Evolutionary conservation across 2,888 invertebrate species (phyloP), one percentile per base, ranked within the genome.

Genomic region (Phyllotreta striolata): DNA sequence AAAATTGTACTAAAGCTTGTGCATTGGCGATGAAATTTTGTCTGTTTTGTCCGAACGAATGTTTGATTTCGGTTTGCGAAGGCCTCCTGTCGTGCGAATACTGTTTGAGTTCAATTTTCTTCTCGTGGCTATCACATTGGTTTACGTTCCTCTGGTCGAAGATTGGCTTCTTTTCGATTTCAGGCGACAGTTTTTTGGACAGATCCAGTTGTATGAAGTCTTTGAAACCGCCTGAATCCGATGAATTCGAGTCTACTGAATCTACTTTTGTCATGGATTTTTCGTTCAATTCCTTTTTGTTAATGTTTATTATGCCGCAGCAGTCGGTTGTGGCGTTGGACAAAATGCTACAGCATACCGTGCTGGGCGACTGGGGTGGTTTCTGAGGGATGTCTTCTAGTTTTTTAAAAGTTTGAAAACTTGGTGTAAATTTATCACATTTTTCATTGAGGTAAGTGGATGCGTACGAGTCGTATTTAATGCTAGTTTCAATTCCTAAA

Each of bases 201-300:
- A 78, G 56, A 55, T 81, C 79, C 44, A 79, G 66, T 57, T 80
- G 81, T 35, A 82, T 70, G 67, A 82, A 82, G 68, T 83, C 83
- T 64, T 82, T 82, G 70, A 83, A 83, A 3, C 83, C 83, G 4
- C 83, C 83, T 0, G 83, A 83, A 70, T 82, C 81, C 3, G 83
- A 82, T 3, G 82, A 82, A 63, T 81, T 82, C 3, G 82, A 82
- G 69, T 82, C 82, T 34, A 81, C 69, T 1, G 82, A 82, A 66
- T 81, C 82, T 51, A 80, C 76, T 75, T 82, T 82, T 3, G 78
- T 76, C 70, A 81, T 76, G 3, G 73, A 70, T 71, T 79, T 81
- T 52, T 76, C 76, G 37, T 68, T 71, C 35, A 80, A 68, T 58
- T 79, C 80, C 64, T 82, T 81, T 62, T 80, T 80, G 44, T 77